Percentiles rank a stretch among this genome's conserved stretches.
These are phyloP conservation scores for Mormyrus iriodes DNA, from an alignment of 2,113 vertebrate genomes.

Conservation along the genomic window DNA sequence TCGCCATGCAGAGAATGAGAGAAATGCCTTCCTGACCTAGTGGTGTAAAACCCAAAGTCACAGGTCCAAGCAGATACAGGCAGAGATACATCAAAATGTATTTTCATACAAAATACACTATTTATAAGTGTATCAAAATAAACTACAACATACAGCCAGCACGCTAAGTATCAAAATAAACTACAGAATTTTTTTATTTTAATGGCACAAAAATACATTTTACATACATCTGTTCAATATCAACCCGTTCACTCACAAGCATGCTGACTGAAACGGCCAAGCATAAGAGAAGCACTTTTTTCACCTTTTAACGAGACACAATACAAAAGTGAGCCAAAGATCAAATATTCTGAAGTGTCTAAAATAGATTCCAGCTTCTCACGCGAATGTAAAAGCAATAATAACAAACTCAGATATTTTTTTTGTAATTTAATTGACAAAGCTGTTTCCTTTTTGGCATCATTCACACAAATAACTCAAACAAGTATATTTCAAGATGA, in stretches of 20 bases:
- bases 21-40: background rate
- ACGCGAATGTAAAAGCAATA: background rate
- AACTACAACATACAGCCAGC: background rate
- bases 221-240: background rate
- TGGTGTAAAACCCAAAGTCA: background rate
- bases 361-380: background rate
- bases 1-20: background rate
- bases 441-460: background rate
- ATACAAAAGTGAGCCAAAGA: background rate
- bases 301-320: background rate
- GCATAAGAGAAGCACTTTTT: background rate
- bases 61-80: background rate
- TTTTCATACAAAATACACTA: background rate
- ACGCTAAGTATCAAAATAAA: background rate
- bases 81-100: background rate
- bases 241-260: background rate
- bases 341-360: background rate
- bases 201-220: background rate
- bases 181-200: background rate
- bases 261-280: background rate
- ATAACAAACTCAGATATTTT: background rate
- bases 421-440: background rate
- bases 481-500: background rate
- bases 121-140: background rate
- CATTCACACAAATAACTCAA: background rate